Conservation (phyloP, 2,797 vertebrate genomes). For the Poeciliopsis infans region DNA sequence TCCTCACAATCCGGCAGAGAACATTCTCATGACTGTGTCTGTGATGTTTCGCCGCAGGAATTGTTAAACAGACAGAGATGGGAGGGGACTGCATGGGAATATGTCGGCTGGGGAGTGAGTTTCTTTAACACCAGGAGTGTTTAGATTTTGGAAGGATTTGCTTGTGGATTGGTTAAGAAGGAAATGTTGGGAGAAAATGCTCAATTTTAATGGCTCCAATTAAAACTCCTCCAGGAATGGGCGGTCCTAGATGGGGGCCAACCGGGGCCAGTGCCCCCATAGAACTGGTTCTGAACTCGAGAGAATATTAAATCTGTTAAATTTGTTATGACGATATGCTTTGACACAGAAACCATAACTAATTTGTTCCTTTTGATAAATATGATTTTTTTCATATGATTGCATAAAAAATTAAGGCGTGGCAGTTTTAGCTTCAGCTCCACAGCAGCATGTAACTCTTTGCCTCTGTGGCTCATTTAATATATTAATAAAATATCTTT, state of each 20-base stretch:
- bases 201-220: neutral
- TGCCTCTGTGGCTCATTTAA: neutral
- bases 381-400: neutral
- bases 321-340: neutral
- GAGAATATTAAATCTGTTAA: neutral
- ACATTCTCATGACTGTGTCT: conserved; percentile 38
- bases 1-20: conserved; percentile 42
- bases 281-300: neutral
- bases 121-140: neutral
- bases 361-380: neutral
- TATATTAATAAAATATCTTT: neutral
- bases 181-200: neutral
- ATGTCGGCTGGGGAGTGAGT: conserved; percentile 8
- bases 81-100: neutral
- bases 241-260: neutral
- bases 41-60: conserved; percentile 26
- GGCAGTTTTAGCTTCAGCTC: neutral
- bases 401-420: neutral
- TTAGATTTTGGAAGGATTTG: neutral
- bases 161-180: neutral
- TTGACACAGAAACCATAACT: neutral
- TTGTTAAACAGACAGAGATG: neutral
- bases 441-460: too few relatives aligned
- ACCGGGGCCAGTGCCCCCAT: neutral
- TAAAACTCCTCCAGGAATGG: neutral